phyloP scores from a whole-genome alignment of 2,888 invertebrate genomes.

The Holacanthella duospinosa region DNA sequence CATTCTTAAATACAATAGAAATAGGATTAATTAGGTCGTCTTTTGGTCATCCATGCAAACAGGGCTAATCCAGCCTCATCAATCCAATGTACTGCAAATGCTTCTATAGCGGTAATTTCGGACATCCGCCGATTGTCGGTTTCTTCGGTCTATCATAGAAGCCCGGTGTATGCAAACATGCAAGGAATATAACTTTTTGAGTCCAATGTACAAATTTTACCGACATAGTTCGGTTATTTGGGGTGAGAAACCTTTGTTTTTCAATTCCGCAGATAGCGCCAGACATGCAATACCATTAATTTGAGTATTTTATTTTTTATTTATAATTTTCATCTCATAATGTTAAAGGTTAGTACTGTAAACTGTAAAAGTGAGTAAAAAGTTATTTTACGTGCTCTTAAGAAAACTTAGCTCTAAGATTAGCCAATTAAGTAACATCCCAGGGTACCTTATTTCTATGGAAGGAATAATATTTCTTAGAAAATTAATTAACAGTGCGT shows the following conservation, averaged over 20 bases:
- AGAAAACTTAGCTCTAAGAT: too few species aligned
- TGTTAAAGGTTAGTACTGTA: background rate
- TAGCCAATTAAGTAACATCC: too few species aligned
- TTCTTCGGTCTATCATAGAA: background rate
- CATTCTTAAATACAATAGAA: background rate
- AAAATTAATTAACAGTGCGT: background rate
- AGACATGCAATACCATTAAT: background rate
- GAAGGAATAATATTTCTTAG: too few species aligned
- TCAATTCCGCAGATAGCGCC: background rate
- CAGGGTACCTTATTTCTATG: too few species aligned
- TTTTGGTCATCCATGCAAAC: background rate
- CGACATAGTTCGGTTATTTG: background rate
- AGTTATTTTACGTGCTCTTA: too few species aligned
- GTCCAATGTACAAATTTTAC: background rate
- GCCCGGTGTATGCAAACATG: background rate
- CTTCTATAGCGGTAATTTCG: too few species aligned
- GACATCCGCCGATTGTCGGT: background rate
- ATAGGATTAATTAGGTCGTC: background rate
- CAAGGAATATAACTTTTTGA: background rate
- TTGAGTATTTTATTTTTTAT: background rate
- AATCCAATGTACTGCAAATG: too few species aligned
- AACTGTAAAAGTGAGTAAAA: background rate
- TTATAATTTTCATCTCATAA: background rate
- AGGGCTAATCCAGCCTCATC: too few species aligned
- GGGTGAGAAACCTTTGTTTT: constrained; percentile 5